phyloP scores from a whole-genome alignment of 1,140 invertebrate genomes.

The Cydia fagiglandana region DNA sequence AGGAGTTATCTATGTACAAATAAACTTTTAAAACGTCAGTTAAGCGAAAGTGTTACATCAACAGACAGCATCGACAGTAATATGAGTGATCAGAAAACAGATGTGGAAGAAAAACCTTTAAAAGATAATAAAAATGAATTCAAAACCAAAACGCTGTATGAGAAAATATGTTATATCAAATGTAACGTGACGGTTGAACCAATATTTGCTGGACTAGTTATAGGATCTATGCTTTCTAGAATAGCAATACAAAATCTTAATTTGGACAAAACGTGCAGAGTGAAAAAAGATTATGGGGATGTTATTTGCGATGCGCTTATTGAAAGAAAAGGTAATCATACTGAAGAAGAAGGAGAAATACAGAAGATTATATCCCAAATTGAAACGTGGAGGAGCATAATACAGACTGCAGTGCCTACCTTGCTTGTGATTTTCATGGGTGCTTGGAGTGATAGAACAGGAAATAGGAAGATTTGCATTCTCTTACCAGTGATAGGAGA shows the following conservation, averaged over 20 bases:
- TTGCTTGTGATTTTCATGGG: slow-evolving; percentile 81
- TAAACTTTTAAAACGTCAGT: slow-evolving; percentile 18
- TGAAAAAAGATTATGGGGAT: slow-evolving; percentile 76
- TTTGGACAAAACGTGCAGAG: slow-evolving; percentile 82
- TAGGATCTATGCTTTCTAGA: slow-evolving; percentile 76
- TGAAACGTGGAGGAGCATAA: slow-evolving; percentile 78
- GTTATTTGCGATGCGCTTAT: slow-evolving; percentile 79
- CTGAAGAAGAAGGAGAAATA: slow-evolving; percentile 73
- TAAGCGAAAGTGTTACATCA: not conserved
- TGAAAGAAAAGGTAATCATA: slow-evolving; percentile 66
- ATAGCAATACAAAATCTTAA: slow-evolving; percentile 81
- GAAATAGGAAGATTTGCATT: slow-evolving; percentile 81
- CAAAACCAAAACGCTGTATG: slow-evolving; percentile 4
- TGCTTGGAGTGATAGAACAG: slow-evolving; percentile 81
- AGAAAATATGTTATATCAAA: slow-evolving; percentile 32
- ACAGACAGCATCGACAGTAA: not conserved
- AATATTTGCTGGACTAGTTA: slow-evolving; percentile 76
- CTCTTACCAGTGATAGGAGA: slow-evolving; percentile 80
- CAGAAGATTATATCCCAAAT: slow-evolving; percentile 79
- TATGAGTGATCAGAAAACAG: slow-evolving; percentile 8
- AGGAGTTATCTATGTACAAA: slow-evolving; percentile 1
- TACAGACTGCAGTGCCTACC: slow-evolving; percentile 80
- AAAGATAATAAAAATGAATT: slow-evolving; percentile 20
- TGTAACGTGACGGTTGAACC: slow-evolving; percentile 79
- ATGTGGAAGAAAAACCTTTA: slow-evolving; percentile 27